Evolutionary conservation across 1,140 invertebrate genomes (phyloP).

Genomic region (Drosophila nannoptera): DNA sequence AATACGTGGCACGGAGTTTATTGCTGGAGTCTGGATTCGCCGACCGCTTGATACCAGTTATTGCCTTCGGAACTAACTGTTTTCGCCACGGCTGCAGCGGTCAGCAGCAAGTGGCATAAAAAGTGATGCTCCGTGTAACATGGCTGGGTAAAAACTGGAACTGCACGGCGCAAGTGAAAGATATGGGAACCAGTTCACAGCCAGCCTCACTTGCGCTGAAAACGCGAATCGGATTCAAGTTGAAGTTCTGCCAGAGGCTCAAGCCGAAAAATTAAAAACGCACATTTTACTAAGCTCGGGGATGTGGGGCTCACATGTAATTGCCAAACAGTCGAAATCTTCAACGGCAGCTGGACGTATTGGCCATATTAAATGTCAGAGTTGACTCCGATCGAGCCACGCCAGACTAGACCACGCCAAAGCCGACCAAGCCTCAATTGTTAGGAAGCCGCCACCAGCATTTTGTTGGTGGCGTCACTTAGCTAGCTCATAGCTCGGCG

Average conservation of each 20-base stretch:
- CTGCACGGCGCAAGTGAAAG: slow-evolving; percentile 31
- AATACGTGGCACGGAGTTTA: slow-evolving; percentile 16
- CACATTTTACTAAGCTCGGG: slow-evolving; percentile 25
- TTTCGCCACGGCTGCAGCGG: slow-evolving; percentile 46
- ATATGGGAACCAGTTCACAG: slow-evolving; percentile 53
- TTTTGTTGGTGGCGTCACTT: slow-evolving; percentile 64
- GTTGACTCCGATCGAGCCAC: slow-evolving; percentile 41
- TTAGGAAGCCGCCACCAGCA: slow-evolving; percentile 7
- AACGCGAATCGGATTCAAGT: slow-evolving; percentile 41
- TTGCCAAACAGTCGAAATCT: slow-evolving; percentile 17
- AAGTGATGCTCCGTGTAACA: slow-evolving; percentile 23
- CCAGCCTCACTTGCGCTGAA: slow-evolving; percentile 37
- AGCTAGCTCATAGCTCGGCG: slow-evolving; percentile 30
- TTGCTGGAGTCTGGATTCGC: neutral
- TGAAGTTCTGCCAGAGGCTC: slow-evolving; percentile 30
- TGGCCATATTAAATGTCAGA: slow-evolving; percentile 55
- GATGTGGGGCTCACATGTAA: slow-evolving; percentile 7
- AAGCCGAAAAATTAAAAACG: slow-evolving; percentile 18
- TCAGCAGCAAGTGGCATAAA: slow-evolving; percentile 48
- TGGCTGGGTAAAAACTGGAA: slow-evolving; percentile 50
- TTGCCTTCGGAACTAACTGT: slow-evolving; percentile 73
- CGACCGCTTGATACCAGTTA: slow-evolving; percentile 41
- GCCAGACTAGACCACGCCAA: neutral
- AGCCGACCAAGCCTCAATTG: slow-evolving; percentile 12
- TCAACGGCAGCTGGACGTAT: slow-evolving; percentile 4